Base-by-base conservation (phyloP, 1,140 invertebrate species). In the Ceratitis capitata region DNA sequence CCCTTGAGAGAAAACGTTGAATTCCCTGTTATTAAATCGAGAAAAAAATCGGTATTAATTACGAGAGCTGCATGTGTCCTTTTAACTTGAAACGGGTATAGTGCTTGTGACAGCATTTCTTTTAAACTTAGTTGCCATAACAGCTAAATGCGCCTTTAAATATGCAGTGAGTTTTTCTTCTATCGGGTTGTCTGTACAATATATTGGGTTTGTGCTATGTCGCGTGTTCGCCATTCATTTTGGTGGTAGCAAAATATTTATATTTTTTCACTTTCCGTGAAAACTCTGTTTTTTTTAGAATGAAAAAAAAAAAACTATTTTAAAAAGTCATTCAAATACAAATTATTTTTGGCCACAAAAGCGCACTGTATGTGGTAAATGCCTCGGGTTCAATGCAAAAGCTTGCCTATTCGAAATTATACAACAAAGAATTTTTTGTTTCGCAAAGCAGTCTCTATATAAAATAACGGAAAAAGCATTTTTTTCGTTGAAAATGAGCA, bases 271-370 rank as follows among this genome's bases (percentile, higher is more conserved):
- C 9, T 10, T 14, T 16, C 29, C 26, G 4, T 29, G 29, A 29
- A 61, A 32, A 3, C n/a, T n/a, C n/a, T 61, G 16, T 32, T 32
- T 61, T 61, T 61, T 26, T 61, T 49, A 49, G 14, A 49, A n/a
- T 49, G n/a, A n/a, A 49, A 49, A 49, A 49, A 49, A 14, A 7
- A 49, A 14, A 9, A 49, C 47, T 49, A 9, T 49, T 49, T 7
- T 78, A 45, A 78, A 78, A 78, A 78, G 69, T 78, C n/a, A 45
- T 47, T 45, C 45, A 45, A 35, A 23, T 39, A 78, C 69, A 78
- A 78, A 78, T 78, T 78, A 78, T 78, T 78, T 78, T 78, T 47
- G 69, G 69, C 69, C 69, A 78, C 69, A 78, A 78, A 78, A 78
- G 16, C 39, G 69, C 69, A 10, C 69, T 45, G 69, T 78, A 39